Conservation (phyloP, 1,140 invertebrate species). For the Pteromalus puparum region DNA sequence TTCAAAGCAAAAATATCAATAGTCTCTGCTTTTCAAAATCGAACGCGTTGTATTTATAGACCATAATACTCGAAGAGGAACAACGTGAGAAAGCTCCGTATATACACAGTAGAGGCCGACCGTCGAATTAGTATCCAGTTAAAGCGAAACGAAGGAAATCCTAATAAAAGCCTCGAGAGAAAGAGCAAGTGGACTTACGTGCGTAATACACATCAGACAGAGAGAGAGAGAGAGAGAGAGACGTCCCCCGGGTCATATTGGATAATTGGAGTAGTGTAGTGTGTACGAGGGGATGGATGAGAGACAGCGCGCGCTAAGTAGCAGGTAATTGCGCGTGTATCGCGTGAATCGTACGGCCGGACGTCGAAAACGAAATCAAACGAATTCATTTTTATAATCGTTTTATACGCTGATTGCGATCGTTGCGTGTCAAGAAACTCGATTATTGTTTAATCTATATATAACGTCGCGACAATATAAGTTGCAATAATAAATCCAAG, state of each 20-base stretch:
- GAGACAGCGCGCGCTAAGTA: conserved; percentile 26
- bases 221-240: too few species aligned
- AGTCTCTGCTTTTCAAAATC: neutral
- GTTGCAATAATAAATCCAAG: too few species aligned
- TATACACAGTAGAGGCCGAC: neutral
- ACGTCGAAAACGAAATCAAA: neutral
- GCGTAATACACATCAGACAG: too few species aligned
- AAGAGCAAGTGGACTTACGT: conserved; percentile 43
- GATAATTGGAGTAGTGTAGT: conserved; percentile 58
- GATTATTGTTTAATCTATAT: too few species aligned
- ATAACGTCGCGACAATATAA: too few species aligned
- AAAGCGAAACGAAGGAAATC: conserved; percentile 64
- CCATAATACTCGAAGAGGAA: too few species aligned
- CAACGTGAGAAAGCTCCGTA: conserved; percentile 52
- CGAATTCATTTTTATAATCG: neutral
- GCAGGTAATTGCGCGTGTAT: conserved; percentile 40
- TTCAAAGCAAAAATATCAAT: neutral
- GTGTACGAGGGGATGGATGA: neutral
- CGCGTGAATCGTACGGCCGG: neutral
- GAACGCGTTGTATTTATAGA: neutral
- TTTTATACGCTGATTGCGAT: too few species aligned
- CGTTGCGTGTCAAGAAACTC: too few species aligned
- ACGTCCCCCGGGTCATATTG: conserved; percentile 53
- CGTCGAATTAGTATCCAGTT: conserved; percentile 61
- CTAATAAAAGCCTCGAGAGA: conserved; percentile 58